These are phyloP conservation scores for Numenius arquata DNA, from an alignment of 2,113 vertebrate species.

Conservation along the genomic window DNA sequence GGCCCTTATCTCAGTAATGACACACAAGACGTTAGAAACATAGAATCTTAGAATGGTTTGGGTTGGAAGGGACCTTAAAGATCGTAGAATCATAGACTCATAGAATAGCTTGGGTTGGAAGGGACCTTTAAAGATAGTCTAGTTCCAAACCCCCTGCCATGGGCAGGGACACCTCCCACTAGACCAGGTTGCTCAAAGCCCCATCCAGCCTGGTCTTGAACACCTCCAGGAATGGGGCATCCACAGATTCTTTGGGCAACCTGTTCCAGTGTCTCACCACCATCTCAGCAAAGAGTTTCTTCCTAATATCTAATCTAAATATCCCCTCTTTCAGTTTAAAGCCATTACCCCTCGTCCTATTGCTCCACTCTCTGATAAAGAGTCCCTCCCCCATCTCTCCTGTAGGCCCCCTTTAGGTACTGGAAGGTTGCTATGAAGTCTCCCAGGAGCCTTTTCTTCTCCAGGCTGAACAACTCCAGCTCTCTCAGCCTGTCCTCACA, in stretches of 20 bases:
- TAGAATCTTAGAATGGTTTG: neutral
- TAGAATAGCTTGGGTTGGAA: neutral
- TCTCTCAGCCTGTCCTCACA: neutral
- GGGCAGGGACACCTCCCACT: neutral
- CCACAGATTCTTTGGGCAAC: neutral
- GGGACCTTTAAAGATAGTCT: neutral
- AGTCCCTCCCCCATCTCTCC: neutral
- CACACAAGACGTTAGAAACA: neutral
- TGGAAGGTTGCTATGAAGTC: neutral
- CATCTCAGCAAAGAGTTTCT: neutral
- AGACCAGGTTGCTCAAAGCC: rapidly evolving
- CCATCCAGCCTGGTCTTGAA: neutral
- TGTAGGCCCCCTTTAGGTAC: too few species aligned
- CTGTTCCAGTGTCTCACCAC: rapidly evolving
- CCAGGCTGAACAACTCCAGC: neutral
- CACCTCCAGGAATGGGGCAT: rapidly evolving
- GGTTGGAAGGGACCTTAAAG: neutral
- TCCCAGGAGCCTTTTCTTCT: neutral
- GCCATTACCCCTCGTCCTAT: rapidly evolving
- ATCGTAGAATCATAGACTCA: neutral
- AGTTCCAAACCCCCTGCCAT: rapidly evolving
- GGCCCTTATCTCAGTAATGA: neutral
- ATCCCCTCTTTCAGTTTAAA: neutral
- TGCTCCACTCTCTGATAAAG: neutral
- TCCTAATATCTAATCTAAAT: neutral